These are phyloP conservation scores for Poeciliopsis prolifica DNA, from an alignment of 2,113 vertebrate genomes.

Conservation along the genomic window DNA sequence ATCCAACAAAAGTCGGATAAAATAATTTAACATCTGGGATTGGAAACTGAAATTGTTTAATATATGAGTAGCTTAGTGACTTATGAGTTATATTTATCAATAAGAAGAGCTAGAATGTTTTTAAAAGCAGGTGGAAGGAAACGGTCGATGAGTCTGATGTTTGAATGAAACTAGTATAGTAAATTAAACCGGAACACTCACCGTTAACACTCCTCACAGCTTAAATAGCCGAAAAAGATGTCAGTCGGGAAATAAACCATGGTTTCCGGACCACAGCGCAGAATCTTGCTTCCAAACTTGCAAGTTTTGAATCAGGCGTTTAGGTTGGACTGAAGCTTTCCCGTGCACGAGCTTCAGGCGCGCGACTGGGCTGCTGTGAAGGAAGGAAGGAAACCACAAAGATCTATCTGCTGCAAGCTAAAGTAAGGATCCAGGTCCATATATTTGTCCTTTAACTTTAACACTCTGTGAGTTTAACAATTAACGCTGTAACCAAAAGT, in stretches of 20 bases:
- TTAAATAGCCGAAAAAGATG: not conserved
- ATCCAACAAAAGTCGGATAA: conserved; percentile 25
- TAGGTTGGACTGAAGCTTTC: not conserved
- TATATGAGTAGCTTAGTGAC: not conserved
- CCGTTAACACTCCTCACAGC: conserved; percentile 5
- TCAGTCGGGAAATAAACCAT: not conserved
- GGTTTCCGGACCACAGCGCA: not conserved
- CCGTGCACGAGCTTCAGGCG: conserved; percentile 47
- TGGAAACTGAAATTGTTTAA: not conserved
- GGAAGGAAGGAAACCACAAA: not conserved
- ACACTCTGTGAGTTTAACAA: not conserved
- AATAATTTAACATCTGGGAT: not conserved
- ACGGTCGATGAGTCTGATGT: not conserved
- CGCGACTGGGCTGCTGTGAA: not conserved
- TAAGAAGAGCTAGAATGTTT: not conserved
- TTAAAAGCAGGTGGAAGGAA: not conserved
- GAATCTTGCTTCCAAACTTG: not conserved
- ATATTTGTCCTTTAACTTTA: not conserved
- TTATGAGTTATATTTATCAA: not conserved
- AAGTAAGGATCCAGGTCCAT: not conserved
- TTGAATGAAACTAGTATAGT: conserved; percentile 2
- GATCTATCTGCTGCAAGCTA: not conserved
- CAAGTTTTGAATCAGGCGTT: conserved; percentile 16
- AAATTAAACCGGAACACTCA: conserved; percentile 21
- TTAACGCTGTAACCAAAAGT: not conserved